Percentiles rank a stretch among this genome's conserved stretches.
Evolutionary conservation across 2,888 invertebrate genomes (phyloP).

Genomic region (Balanococcus diminutus): DNA sequence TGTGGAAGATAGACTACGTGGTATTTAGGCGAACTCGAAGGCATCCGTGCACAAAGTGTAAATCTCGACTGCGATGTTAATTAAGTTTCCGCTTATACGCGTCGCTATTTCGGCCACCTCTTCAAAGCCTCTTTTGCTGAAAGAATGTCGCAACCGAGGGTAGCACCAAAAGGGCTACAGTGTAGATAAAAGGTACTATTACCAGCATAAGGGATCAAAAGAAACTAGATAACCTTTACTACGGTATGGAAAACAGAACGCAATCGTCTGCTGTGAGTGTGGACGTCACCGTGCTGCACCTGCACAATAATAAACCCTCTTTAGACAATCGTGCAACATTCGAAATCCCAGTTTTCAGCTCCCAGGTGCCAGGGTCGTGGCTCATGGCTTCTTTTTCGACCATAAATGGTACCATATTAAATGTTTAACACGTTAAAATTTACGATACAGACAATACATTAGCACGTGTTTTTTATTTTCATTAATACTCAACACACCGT

Average conservation of each 20-base stretch:
- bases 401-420: not conserved
- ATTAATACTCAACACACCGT: not conserved
- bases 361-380: not conserved
- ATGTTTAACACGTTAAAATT: slow-evolving; percentile 19
- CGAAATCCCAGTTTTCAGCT: not conserved
- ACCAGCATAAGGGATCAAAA: not conserved
- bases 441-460: slow-evolving; percentile 13
- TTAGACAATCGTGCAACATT: not conserved
- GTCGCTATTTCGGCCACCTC: not conserved
- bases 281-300: not conserved
- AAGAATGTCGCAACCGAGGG: not conserved
- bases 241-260: not conserved
- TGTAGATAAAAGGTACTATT: not conserved
- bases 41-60: slow-evolving; percentile 3
- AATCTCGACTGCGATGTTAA: not conserved
- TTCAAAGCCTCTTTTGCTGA: not conserved
- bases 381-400: not conserved
- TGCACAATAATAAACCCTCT: not conserved
- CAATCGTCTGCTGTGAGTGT: not conserved
- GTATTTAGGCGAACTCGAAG: not conserved
- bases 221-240: slow-evolving; percentile 2
- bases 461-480: slow-evolving; percentile 19
- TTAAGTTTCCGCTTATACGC: slow-evolving; percentile 14
- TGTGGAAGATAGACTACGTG: not conserved
- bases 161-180: not conserved